Conservation (phyloP, 2,888 invertebrate species). For the Pterobdella sp. region DNA sequence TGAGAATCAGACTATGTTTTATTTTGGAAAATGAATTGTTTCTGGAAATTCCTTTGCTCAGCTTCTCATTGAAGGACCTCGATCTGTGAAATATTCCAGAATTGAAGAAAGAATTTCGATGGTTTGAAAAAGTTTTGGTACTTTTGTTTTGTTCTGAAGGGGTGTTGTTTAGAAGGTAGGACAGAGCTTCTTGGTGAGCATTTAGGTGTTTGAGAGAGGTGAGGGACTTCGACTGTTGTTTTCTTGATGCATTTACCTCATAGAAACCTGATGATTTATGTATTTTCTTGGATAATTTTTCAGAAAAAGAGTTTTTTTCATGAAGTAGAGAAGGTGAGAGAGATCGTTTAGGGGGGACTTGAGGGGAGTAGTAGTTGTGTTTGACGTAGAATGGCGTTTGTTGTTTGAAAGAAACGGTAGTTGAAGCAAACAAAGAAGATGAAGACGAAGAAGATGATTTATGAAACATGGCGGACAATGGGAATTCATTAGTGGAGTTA, state of each 20-base stretch:
- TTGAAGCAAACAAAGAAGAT: too few species aligned
- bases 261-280: not conserved
- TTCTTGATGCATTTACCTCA: not conserved
- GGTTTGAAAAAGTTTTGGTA: not conserved
- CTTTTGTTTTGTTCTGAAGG: not conserved
- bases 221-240: slow-evolving; percentile 15
- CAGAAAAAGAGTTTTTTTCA: too few species aligned
- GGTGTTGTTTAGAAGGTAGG: not conserved
- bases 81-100: slow-evolving; percentile 6
- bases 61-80: slow-evolving; percentile 26
- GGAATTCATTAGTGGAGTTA: too few species aligned
- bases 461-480: too few species aligned
- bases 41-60: slow-evolving; percentile 1
- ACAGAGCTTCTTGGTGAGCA: slow-evolving; percentile 27
- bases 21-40: not conserved
- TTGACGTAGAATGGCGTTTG: not conserved
- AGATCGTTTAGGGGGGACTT: not conserved
- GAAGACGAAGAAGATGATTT: too few species aligned
- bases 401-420: not conserved
- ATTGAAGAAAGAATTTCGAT: not conserved
- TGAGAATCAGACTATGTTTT: not conserved
- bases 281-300: not conserved
- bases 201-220: slow-evolving; percentile 26
- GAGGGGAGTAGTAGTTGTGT: not conserved
- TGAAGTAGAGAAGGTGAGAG: not conserved